A percentile compares a stretch with the other conserved stretches of the same genome.
Evolutionary conservation across 1,140 invertebrate species (phyloP).

Genomic region (Episyrphus balteatus): DNA sequence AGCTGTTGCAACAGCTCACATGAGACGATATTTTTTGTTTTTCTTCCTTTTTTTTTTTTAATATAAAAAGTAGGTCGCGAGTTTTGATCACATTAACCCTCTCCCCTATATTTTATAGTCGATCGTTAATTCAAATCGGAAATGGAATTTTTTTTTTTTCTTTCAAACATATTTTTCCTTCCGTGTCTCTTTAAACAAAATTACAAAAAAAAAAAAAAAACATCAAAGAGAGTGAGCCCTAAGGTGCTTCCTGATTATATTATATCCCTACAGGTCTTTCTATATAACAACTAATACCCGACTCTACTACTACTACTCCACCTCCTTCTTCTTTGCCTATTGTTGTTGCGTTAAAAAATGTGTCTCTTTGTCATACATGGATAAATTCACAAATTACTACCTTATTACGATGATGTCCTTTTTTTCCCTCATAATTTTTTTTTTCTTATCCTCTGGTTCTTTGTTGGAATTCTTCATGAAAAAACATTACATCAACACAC

Average conservation of each 20-base stretch:
- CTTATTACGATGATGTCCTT: neutral
- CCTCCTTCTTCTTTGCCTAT: neutral
- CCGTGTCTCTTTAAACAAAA: too few species aligned
- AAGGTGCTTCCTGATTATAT: too few species aligned
- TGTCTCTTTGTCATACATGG: constrained; percentile 1
- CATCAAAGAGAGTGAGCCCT: neutral
- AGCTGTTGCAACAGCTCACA: too few species aligned
- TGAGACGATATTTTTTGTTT: too few species aligned
- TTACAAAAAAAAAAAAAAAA: too few species aligned
- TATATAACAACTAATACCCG: neutral
- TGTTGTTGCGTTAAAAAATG: neutral
- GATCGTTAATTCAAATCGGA: constrained; percentile 1
- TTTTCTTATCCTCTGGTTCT: neutral
- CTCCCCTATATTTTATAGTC: too few species aligned
- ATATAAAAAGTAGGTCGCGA: too few species aligned
- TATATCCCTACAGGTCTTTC: neutral
- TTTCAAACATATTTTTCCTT: neutral
- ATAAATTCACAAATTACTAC: neutral
- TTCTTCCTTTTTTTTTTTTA: too few species aligned
- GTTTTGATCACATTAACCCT: too few species aligned
- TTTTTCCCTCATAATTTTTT: neutral
- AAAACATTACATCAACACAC: too few species aligned
- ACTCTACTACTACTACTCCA: too few species aligned
- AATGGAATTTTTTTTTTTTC: neutral
- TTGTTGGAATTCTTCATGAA: neutral